phyloP scores from a whole-genome alignment of 2,888 invertebrate genomes.

The Hyles lineata region DNA sequence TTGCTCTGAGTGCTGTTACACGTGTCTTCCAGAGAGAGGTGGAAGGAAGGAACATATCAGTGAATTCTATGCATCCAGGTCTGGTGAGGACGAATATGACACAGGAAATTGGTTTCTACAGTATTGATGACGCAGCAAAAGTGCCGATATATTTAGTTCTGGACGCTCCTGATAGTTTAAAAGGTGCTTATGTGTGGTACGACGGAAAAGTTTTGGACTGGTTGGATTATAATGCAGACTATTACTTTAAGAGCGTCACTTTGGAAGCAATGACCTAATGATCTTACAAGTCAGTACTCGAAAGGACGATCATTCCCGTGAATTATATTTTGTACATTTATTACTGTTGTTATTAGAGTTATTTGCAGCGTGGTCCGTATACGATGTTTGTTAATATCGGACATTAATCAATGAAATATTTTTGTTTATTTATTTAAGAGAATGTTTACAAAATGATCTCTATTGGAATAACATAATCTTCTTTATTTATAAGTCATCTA shows the following conservation, averaged over 20 bases:
- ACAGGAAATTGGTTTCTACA: conserved; percentile 83
- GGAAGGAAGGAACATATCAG: conserved; percentile 80
- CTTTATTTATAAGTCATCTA: too few species aligned
- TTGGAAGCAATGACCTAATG: conserved; percentile 30
- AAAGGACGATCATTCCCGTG: too few species aligned
- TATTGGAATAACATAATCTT: too few species aligned
- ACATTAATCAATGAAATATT: too few species aligned
- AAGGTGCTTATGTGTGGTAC: conserved; percentile 88
- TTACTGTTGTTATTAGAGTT: too few species aligned
- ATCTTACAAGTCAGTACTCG: too few species aligned
- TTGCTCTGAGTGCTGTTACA: conserved; percentile 88
- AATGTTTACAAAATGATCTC: too few species aligned
- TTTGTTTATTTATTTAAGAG: too few species aligned
- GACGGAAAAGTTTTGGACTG: conserved; percentile 85
- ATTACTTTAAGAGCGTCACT: conserved; percentile 59
- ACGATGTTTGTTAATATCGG: too few species aligned
- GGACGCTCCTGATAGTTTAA: conserved; percentile 78
- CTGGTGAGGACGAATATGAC: conserved; percentile 92
- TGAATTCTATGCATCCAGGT: conserved; percentile 89
- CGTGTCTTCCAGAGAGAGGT: conserved; percentile 87
- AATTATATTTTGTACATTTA: too few species aligned
- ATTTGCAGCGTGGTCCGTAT: too few species aligned
- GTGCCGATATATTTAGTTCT: conserved; percentile 83
- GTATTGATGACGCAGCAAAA: conserved; percentile 83
- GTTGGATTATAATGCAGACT: conserved; percentile 66